A percentile compares a stretch with the other conserved stretches of the same genome.
phyloP scores from a whole-genome alignment of 2,888 invertebrate genomes.

The Cephus runcator region DNA sequence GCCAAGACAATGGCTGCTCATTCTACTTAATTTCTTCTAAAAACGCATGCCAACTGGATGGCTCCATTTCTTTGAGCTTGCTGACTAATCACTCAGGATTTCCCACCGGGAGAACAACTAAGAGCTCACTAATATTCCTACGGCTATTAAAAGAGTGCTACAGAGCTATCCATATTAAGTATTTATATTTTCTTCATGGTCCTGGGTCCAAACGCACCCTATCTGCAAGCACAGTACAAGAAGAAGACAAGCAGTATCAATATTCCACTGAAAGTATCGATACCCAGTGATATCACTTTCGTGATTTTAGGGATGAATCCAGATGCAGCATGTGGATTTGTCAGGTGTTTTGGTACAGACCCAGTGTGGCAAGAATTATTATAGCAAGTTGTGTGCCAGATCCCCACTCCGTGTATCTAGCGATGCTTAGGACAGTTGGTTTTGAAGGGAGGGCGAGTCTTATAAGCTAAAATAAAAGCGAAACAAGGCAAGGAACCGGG shows the following conservation, averaged over 20 bases:
- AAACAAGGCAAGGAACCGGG: constrained; percentile 46
- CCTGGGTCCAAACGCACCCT: neutral
- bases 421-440: constrained; percentile 13
- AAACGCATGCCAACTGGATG: neutral
- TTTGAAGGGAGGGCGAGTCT: constrained; percentile 34
- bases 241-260: neutral
- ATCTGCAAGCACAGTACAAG: neutral
- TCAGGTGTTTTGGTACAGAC: constrained; percentile 12
- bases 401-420: constrained; percentile 9
- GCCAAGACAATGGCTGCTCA: neutral
- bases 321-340: constrained; percentile 14
- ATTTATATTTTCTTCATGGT: neutral
- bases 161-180: neutral
- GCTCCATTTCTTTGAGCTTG: neutral
- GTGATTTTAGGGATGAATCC: constrained; percentile 7
- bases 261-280: constrained; percentile 19
- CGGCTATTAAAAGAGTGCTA: neutral
- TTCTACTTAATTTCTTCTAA: neutral
- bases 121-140: neutral
- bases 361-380: constrained; percentile 31
- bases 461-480: constrained; percentile 61
- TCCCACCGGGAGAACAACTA: neutral
- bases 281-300: constrained; percentile 13
- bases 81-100: neutral
- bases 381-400: constrained; percentile 33